Evolutionary conservation across 1,140 invertebrate genomes (phyloP).

Genomic region (Sycobia sp.): DNA sequence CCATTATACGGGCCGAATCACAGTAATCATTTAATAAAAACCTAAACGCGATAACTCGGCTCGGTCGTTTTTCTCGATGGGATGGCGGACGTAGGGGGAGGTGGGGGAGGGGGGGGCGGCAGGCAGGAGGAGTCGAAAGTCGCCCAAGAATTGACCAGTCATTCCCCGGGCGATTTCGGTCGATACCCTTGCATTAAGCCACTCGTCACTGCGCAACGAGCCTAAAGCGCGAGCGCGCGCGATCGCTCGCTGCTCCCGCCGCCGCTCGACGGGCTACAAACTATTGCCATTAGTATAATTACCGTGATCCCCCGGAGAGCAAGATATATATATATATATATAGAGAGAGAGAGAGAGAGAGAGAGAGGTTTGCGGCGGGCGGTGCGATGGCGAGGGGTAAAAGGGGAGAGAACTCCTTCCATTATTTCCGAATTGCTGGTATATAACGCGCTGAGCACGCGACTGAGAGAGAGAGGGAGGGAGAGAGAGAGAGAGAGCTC

Average conservation of each 20-base stretch:
- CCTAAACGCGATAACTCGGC: constrained; percentile 12
- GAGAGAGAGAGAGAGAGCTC: too few species aligned
- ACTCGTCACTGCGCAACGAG: constrained; percentile 16
- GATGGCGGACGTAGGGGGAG: too few species aligned
- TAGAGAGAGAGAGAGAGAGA: too few species aligned
- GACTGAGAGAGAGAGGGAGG: too few species aligned
- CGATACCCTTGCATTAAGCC: constrained; percentile 23
- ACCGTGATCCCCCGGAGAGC: constrained; percentile 31
- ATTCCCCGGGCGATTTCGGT: constrained; percentile 22
- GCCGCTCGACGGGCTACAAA: constrained; percentile 32
- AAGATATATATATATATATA: too few species aligned
- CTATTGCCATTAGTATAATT: constrained; percentile 44
- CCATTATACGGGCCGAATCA: constrained; percentile 17
- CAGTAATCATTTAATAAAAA: constrained; percentile 34
- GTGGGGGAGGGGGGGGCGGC: neutral
- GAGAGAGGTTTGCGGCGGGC: too few species aligned
- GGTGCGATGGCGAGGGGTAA: neutral
- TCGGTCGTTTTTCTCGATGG: constrained; percentile 3
- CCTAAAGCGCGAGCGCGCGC: neutral
- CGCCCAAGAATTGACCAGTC: constrained; percentile 23
- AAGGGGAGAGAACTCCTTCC: constrained; percentile 20
- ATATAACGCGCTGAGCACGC: constrained; percentile 22
- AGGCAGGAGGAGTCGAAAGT: neutral
- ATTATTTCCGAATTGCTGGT: constrained; percentile 38
- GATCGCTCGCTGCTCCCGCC: constrained; percentile 8